Conservation (phyloP, 2,113 vertebrate species). For the Uria lomvia region DNA sequence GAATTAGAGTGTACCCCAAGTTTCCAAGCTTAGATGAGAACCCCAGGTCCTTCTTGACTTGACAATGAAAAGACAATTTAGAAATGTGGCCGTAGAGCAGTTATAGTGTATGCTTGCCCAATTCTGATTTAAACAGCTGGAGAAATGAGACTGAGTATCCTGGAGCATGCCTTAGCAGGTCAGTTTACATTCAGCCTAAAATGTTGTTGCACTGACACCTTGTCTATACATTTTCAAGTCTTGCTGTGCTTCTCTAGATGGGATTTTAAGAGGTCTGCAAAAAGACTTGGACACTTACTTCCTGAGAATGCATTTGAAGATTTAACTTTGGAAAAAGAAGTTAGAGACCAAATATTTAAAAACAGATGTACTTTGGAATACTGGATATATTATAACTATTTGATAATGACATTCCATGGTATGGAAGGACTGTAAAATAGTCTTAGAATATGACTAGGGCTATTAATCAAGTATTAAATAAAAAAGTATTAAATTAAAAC, state of each 20-base stretch:
- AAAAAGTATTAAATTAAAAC: no score
- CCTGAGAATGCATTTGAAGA: neutral
- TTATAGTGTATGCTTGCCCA: neutral
- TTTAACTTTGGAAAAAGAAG: neutral
- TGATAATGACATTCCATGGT: neutral
- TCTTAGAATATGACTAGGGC: neutral
- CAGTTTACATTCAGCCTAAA: neutral
- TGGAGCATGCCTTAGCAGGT: neutral
- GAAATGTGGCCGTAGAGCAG: neutral
- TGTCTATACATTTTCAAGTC: neutral
- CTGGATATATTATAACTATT: neutral
- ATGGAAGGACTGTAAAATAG: neutral
- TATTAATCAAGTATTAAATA: conserved; percentile 14
- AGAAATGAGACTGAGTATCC: neutral
- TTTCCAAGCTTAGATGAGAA: neutral
- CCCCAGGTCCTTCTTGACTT: neutral
- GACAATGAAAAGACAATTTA: neutral
- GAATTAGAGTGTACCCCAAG: neutral
- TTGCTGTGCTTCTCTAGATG: neutral
- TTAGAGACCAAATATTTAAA: conserved; percentile 32
- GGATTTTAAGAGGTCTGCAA: neutral
- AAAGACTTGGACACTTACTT: neutral
- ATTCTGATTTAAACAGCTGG: neutral
- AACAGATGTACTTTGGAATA: neutral
- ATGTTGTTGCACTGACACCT: neutral